Evolutionary conservation across 2,888 invertebrate genomes (phyloP).

Genomic region (Hirudinaria manillensis): DNA sequence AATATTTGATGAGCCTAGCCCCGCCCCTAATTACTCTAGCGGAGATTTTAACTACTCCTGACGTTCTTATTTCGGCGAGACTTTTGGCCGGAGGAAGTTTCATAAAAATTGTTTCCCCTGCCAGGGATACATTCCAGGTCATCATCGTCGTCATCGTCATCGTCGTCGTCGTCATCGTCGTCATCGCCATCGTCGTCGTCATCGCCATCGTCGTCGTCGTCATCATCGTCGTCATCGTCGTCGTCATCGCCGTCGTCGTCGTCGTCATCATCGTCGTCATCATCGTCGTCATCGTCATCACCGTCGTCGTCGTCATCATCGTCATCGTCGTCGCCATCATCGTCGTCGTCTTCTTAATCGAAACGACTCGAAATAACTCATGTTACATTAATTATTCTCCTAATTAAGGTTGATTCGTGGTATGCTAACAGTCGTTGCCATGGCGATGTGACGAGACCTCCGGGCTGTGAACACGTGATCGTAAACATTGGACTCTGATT

Average conservation of each 20-base stretch:
- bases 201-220: conserved; percentile 21
- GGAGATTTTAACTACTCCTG: too few relatives aligned
- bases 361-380: not conserved
- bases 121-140: too few relatives aligned
- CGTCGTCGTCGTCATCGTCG: conserved; percentile 26
- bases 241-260: conserved; percentile 9
- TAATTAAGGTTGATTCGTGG: too few relatives aligned
- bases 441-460: too few relatives aligned
- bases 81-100: too few relatives aligned
- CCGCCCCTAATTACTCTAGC: too few relatives aligned
- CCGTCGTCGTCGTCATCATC: conserved; percentile 12
- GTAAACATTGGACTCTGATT: too few relatives aligned
- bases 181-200: conserved; percentile 29
- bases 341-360: conserved; percentile 25
- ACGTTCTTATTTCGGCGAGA: too few relatives aligned
- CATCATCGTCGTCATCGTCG: conserved; percentile 22
- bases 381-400: conserved; percentile 6
- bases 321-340: conserved; percentile 27
- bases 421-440: too few relatives aligned
- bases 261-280: conserved; percentile 3
- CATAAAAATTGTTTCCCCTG: too few relatives aligned
- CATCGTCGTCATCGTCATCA: conserved; percentile 20
- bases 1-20: too few relatives aligned
- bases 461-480: too few relatives aligned
- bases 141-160: conserved; percentile 30